Evolutionary conservation across 2,888 invertebrate genomes (phyloP), one percentile per base, ranked within the genome.

Genomic region (Brachyopa scutellaris): DNA sequence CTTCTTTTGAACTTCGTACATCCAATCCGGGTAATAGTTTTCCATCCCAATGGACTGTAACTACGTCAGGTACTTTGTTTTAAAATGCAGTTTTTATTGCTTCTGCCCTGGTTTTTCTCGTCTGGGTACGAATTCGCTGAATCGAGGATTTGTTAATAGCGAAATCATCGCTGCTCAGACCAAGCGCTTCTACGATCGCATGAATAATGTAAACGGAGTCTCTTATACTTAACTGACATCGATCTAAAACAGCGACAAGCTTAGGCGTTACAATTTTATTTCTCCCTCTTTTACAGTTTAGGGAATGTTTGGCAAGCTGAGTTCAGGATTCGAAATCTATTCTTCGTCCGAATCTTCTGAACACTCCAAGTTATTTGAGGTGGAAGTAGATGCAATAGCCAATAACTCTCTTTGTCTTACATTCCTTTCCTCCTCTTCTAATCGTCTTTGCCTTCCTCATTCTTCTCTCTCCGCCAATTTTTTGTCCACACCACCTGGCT

Each of bases 51-150:
- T n/a, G n/a, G n/a, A n/a, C n/a, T n/a, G n/a, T 87, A 2, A 88
- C 86, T 19, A 70, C 42, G n/a, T 87, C 87, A 21, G 86, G 85
- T 59, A 87, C 51, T 23, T 87, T 70, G 55, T 87, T 87, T 76
- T 88, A 85, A 76, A 87, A 87, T 84, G 87, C 85, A 6, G 36
- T 0, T 85, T 88, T 86, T 85, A 87, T 88, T 15, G 85, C 47
- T 85, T 85, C 84, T 36, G 87, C 86, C 11, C 85, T 1, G 8
- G 8, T 29, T 5, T 29, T 7, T 7, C 5, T 8, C 6, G 29
- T 7, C 5, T n/a, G n/a, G n/a, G n/a, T n/a, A n/a, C n/a, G n/a
- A n/a, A n/a, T n/a, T n/a, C n/a, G n/a, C n/a, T n/a, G n/a, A n/a
- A n/a, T n/a, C n/a, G n/a, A n/a, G n/a, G n/a, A n/a, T n/a, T n/a